Evolutionary conservation across 2,797 vertebrate genomes (phyloP).

Genomic region (Telmatherina bonti): DNA sequence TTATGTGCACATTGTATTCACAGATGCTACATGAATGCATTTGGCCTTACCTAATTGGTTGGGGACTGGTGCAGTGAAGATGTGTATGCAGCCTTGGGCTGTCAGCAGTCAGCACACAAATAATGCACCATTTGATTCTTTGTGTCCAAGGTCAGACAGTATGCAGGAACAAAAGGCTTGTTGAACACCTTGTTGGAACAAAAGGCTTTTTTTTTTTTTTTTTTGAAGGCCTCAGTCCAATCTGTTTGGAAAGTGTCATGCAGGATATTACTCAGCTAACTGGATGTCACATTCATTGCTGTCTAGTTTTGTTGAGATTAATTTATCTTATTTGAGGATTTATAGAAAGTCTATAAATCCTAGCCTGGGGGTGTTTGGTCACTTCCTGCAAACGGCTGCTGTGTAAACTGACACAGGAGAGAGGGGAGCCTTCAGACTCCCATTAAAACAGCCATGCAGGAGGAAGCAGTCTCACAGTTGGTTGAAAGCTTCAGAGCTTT

Average conservation of each 20-base stretch:
- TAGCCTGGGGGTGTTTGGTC: constrained; percentile 68
- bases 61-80: constrained; percentile 60
- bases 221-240: constrained; percentile 55
- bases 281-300: constrained; percentile 64
- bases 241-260: constrained; percentile 38
- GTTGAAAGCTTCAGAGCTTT: constrained; percentile 55
- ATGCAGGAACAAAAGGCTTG: constrained; percentile 70
- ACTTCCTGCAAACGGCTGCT: constrained; percentile 61
- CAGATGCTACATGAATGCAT: constrained; percentile 67
- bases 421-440: constrained; percentile 45
- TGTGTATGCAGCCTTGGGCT: constrained; percentile 71
- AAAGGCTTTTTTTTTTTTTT: constrained; percentile 69
- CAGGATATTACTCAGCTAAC: constrained; percentile 65
- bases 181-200: constrained; percentile 77
- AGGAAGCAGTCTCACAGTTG: constrained; percentile 41
- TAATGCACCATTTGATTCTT: constrained; percentile 75
- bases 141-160: constrained; percentile 73
- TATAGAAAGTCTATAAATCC: constrained; percentile 70
- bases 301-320: constrained; percentile 60
- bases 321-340: constrained; percentile 79
- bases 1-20: constrained; percentile 44
- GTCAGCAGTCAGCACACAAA: constrained; percentile 73
- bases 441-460: constrained; percentile 52
- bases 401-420: constrained; percentile 50
- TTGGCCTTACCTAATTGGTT: constrained; percentile 73